Conservation (phyloP, 2,888 invertebrate species). For the Thumatha senex region DNA sequence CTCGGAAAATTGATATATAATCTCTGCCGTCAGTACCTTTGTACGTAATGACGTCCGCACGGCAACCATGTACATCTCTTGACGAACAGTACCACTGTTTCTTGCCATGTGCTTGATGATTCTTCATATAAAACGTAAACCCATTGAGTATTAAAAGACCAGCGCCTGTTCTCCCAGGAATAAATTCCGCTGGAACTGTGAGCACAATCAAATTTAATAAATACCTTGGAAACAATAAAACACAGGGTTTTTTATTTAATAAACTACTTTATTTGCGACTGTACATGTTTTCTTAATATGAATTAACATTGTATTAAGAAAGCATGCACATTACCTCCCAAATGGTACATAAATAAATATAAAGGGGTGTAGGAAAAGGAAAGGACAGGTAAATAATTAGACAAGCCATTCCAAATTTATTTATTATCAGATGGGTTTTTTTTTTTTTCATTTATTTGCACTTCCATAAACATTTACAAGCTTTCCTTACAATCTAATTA, state of each 20-base stretch:
- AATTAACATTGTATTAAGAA: conserved; percentile 23
- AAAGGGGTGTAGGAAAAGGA: conserved; percentile 37
- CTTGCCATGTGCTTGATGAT: conserved; percentile 76
- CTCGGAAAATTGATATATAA: conserved; percentile 76
- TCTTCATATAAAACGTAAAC: conserved; percentile 79
- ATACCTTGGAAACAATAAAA: conserved; percentile 36
- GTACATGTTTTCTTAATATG: conserved; percentile 32
- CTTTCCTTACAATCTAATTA: conserved; percentile 24
- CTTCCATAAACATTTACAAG: conserved; percentile 28
- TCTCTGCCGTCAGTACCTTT: conserved; percentile 70
- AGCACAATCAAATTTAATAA: conserved; percentile 49
- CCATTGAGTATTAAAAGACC: conserved; percentile 73
- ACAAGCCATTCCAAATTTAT: conserved; percentile 41
- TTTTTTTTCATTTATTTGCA: conserved; percentile 23
- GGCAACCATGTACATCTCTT: conserved; percentile 72
- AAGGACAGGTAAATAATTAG: conserved; percentile 57
- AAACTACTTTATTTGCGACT: conserved; percentile 17
- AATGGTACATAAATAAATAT: background rate
- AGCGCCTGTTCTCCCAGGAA: conserved; percentile 74
- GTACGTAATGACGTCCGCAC: conserved; percentile 77
- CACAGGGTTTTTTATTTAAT: conserved; percentile 24
- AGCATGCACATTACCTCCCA: conserved; percentile 23
- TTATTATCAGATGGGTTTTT: conserved; percentile 41
- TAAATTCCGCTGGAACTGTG: conserved; percentile 77
- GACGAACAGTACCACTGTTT: conserved; percentile 80